A percentile compares a stretch with the other conserved stretches of the same genome.
Conservation (phyloP, 2,113 vertebrate genomes). For the Daubentonia madagascariensis region DNA sequence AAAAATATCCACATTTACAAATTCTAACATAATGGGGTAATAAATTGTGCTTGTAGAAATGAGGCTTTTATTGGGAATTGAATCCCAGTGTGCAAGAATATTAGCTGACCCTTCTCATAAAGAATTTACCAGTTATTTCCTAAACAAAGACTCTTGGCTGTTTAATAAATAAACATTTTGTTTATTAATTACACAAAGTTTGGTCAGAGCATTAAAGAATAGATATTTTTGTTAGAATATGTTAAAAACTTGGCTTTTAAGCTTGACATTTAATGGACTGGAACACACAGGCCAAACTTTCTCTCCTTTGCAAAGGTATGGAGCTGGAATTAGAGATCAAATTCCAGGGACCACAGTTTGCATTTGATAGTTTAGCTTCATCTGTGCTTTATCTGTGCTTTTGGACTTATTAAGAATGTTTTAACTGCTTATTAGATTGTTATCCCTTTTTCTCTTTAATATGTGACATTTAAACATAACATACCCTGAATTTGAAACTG, state of each 20-base stretch:
- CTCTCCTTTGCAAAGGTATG: neutral
- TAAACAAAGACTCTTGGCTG: neutral
- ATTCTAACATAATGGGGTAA: neutral
- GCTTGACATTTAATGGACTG: neutral
- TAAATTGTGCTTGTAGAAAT: neutral
- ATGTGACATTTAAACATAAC: neutral
- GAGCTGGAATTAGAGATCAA: neutral
- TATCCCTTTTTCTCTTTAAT: neutral
- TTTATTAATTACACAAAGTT: neutral
- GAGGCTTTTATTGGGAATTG: neutral
- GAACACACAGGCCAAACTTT: neutral
- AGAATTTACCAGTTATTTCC: conserved; percentile 6
- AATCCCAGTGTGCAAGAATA: neutral
- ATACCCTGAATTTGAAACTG: conserved; percentile 15
- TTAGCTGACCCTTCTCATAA: neutral
- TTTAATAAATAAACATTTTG: conserved; percentile 14
- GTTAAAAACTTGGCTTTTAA: conserved; percentile 10
- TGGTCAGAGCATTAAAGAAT: neutral
- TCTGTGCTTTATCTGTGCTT: conserved; percentile 3
- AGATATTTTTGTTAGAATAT: neutral
- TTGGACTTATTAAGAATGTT: neutral
- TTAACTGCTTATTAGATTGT: neutral
- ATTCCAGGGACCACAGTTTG: neutral
- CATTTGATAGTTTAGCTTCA: neutral
- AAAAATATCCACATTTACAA: neutral